Evolutionary conservation across 2,113 vertebrate species (phyloP).

Genomic region (Brachypteracias leptosomus): DNA sequence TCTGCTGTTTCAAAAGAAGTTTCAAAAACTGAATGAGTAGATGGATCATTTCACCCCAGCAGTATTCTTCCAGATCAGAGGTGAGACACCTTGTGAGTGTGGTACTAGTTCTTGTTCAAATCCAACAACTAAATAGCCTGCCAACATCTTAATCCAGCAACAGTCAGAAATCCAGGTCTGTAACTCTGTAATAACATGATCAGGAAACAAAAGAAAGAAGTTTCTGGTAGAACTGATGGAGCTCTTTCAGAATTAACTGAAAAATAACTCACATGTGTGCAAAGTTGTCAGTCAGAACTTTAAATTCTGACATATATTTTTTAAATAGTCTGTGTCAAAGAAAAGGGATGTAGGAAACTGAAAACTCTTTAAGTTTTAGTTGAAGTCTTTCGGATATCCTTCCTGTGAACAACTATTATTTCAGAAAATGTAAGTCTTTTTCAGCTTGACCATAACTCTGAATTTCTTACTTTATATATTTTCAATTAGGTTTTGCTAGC

Average conservation of each 20-base stretch:
- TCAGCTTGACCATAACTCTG: neutral
- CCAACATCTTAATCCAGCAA: neutral
- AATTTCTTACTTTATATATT: neutral
- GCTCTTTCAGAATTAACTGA: neutral
- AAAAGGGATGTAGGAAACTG: neutral
- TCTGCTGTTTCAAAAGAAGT: constrained; percentile 9
- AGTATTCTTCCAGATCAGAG: neutral
- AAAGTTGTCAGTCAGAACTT: neutral
- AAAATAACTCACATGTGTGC: neutral
- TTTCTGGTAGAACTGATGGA: neutral
- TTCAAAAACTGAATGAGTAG: neutral
- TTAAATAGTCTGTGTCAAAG: neutral
- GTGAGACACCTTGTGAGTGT: neutral
- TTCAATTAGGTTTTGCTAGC: neutral
- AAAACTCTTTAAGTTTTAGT: neutral
- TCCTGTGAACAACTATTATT: neutral
- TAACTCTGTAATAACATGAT: neutral
- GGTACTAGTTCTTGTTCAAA: neutral
- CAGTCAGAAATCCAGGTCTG: neutral
- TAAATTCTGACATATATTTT: neutral
- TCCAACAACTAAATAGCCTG: neutral
- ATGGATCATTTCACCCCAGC: neutral
- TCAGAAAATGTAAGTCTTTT: neutral
- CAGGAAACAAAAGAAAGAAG: neutral
- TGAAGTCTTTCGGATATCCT: neutral